Evolutionary conservation across 2,888 invertebrate genomes (phyloP), one percentile per base, ranked within the genome.

Genomic region (Cabera pusaria): DNA sequence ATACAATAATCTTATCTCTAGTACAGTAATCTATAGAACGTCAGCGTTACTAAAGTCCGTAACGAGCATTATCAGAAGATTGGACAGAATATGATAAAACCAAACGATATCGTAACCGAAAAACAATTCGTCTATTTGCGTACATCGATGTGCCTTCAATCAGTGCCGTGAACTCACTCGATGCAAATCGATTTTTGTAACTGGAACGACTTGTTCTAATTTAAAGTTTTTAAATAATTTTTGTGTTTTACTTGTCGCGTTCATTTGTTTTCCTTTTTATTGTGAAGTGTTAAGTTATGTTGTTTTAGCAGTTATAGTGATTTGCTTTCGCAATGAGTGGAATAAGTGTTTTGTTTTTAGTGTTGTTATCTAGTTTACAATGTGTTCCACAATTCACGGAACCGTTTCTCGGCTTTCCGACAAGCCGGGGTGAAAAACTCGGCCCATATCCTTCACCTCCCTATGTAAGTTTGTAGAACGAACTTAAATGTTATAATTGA

Each of bases 1-100:
- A 36, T 40, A 21, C 34, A 37, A 20, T 28, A 28, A 46, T 39
- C 47, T 34, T 32, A 39, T 16, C 29, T 22, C 28, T 18, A 29
- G 18, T 22, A 23, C 20, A 11, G 6, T 43, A 43, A 12, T 34
- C 33, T 34, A 26, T 31, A 36, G 27, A 51, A 51, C 61, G 66
- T 65, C 64, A 67, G 49, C 48, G 34, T 27, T 37, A 44, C 41
- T 52, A 27, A 50, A 64, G 47, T 59, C 53, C 27, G 27, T 25
- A 50, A 55, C 47, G 36, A 17, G 41, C 34, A 55, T 67, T 71
- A 76, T 73, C 69, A 26, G 32, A 33, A 61, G 63, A 67, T 70
- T 63, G 55, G 24, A 46, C 47, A 28, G 41, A 41, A 64, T 65
- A 64, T 67, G 62, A 69, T 74, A 73, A 57, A 51, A 45, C 33